phyloP scores from a whole-genome alignment of 2,113 vertebrate genomes.

The Amblyornis subalaris region DNA sequence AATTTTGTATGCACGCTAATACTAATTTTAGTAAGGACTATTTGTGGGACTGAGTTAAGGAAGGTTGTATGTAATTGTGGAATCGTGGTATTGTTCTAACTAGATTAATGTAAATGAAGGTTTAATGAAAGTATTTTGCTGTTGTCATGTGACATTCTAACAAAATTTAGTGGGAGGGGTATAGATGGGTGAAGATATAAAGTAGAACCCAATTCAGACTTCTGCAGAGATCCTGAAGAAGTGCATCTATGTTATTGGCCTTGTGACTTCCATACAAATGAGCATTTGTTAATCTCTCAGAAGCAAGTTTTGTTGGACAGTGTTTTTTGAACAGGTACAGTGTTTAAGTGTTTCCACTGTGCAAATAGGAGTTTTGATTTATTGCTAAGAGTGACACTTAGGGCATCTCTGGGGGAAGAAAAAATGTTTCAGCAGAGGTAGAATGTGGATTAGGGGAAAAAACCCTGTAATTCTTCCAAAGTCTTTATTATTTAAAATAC shows the following conservation, averaged over 20 bases:
- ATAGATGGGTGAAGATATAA: background rate
- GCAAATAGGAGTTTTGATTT: background rate
- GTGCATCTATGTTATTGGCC: background rate
- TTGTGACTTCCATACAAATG: background rate
- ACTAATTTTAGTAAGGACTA: background rate
- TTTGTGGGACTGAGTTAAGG: background rate
- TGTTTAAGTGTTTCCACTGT: background rate
- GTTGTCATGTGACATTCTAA: background rate
- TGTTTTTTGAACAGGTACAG: slow-evolving; percentile 6
- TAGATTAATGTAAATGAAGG: background rate
- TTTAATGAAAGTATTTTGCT: background rate
- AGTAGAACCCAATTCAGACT: background rate
- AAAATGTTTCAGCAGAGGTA: background rate
- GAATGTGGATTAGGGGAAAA: background rate
- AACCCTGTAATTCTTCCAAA: background rate
- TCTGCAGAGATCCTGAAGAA: background rate
- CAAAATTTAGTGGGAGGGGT: background rate
- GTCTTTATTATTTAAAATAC: background rate
- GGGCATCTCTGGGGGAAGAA: background rate
- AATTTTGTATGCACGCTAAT: background rate
- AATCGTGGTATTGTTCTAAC: background rate
- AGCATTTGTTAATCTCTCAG: background rate
- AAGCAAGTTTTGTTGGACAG: background rate
- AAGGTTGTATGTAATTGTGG: background rate
- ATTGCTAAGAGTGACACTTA: background rate